Percentiles rank a stretch among this genome's conserved stretches.
Conservation (phyloP, 2,797 vertebrate species). For the Hippoglossus hippoglossus region DNA sequence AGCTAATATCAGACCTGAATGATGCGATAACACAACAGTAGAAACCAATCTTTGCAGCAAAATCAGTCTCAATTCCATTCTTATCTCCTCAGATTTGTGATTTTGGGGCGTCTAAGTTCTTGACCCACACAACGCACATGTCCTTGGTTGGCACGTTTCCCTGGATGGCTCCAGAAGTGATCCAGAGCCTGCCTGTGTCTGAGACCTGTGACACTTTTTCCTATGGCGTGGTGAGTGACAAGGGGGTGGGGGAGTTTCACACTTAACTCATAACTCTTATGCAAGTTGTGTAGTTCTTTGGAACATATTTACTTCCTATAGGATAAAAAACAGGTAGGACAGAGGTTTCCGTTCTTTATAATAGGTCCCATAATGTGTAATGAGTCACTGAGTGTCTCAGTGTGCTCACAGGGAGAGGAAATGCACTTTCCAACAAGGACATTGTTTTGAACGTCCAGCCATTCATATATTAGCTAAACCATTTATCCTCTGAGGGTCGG, state of each 20-base stretch:
- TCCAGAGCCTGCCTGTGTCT: conserved; percentile 96
- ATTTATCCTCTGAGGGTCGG: too few species aligned
- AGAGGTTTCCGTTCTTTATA: neutral
- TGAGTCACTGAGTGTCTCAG: neutral
- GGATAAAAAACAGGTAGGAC: neutral
- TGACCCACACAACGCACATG: conserved; percentile 98
- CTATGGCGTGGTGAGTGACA: conserved; percentile 94
- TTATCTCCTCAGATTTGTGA: conserved; percentile 92
- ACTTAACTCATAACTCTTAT: neutral
- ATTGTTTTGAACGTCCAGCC: too few species aligned
- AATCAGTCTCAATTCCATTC: neutral
- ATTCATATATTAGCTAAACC: too few species aligned
- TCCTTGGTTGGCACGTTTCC: conserved; percentile 98
- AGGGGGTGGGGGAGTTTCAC: neutral
- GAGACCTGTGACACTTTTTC: conserved; percentile 99
- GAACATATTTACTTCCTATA: neutral
- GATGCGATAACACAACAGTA: neutral
- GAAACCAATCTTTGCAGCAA: neutral
- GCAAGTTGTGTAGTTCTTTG: neutral
- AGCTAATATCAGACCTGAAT: neutral
- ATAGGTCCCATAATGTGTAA: neutral
- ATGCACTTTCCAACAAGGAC: too few species aligned
- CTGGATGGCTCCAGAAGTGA: conserved; percentile 99
- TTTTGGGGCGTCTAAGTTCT: conserved; percentile 96
- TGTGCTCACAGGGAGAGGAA: too few species aligned